Evolutionary conservation across 30 jellyfish, hydroid and myxozoan genomes (phyloP).

Genomic region (Chironex yamaguchii): DNA sequence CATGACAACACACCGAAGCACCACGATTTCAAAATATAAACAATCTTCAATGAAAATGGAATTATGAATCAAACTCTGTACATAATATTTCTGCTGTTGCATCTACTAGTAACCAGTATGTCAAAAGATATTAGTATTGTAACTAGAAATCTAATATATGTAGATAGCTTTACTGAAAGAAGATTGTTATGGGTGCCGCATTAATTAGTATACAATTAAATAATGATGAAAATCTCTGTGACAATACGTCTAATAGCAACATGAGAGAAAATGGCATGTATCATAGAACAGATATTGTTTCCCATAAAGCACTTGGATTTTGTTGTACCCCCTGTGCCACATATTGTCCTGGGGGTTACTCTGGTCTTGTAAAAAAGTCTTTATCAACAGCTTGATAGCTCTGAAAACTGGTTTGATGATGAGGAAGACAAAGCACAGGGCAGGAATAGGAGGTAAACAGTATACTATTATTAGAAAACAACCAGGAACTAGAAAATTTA

Average conservation of each 20-base stretch:
- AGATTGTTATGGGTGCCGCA: neutral
- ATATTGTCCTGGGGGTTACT: conserved; percentile 43
- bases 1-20: no score
- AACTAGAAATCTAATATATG: no score
- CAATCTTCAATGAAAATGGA: no score
- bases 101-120: no score
- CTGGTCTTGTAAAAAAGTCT: no score
- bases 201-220: neutral
- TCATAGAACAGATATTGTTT: conserved; percentile 47
- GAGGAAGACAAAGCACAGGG: no score
- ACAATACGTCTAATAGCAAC: conserved; percentile 29
- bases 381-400: conserved; percentile 26
- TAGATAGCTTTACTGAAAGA: no score
- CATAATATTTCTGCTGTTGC: no score
- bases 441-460: conserved; percentile 24
- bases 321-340: conserved; percentile 40
- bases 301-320: conserved; percentile 31
- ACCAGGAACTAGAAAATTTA: neutral
- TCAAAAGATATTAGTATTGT: no score
- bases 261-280: conserved; percentile 44
- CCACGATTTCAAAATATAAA: no score
- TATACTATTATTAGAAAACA: conserved; percentile 6
- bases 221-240: conserved; percentile 43
- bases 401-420: neutral
- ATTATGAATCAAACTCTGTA: no score